Conservation (phyloP, 2,113 vertebrate genomes). For the Dissostichus mawsoni region DNA sequence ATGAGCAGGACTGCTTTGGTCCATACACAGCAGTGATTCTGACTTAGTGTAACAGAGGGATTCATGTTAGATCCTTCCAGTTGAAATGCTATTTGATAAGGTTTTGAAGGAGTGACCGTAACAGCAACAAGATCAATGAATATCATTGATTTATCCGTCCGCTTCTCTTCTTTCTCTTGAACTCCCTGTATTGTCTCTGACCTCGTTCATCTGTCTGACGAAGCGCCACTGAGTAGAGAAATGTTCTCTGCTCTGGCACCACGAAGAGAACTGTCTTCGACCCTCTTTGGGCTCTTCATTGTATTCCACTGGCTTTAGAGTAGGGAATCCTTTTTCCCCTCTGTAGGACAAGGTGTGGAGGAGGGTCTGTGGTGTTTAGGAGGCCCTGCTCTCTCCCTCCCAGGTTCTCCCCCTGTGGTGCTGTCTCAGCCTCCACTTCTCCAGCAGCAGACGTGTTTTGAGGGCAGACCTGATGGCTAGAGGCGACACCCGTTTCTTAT, state of each 20-base stretch:
- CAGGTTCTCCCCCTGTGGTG: slow-evolving; percentile 47
- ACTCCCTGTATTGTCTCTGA: slow-evolving; percentile 20
- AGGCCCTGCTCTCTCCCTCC: slow-evolving; percentile 41
- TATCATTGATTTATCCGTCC: slow-evolving; percentile 34
- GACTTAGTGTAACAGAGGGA: not conserved
- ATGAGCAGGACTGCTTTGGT: slow-evolving; percentile 1
- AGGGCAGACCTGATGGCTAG: not conserved
- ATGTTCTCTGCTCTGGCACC: slow-evolving; percentile 7
- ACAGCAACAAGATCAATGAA: slow-evolving; percentile 5
- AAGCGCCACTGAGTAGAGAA: slow-evolving; percentile 15
- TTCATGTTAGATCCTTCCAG: slow-evolving; percentile 13
- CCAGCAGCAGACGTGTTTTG: slow-evolving; percentile 58
- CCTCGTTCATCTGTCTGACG: not conserved
- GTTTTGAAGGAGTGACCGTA: not conserved
- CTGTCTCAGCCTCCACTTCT: slow-evolving; percentile 66
- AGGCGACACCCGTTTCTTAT: not conserved
- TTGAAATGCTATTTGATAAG: slow-evolving; percentile 48
- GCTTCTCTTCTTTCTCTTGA: slow-evolving; percentile 33
- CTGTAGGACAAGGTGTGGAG: slow-evolving; percentile 19
- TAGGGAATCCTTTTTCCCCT: slow-evolving; percentile 27
- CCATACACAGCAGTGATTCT: slow-evolving; percentile 10
- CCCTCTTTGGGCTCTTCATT: not conserved
- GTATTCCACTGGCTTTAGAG: slow-evolving; percentile 8
- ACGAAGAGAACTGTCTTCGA: not conserved
- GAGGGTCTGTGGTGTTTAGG: slow-evolving; percentile 32